phyloP scores from a whole-genome alignment of 2,888 invertebrate genomes.

The Mayetiola destructor region DNA sequence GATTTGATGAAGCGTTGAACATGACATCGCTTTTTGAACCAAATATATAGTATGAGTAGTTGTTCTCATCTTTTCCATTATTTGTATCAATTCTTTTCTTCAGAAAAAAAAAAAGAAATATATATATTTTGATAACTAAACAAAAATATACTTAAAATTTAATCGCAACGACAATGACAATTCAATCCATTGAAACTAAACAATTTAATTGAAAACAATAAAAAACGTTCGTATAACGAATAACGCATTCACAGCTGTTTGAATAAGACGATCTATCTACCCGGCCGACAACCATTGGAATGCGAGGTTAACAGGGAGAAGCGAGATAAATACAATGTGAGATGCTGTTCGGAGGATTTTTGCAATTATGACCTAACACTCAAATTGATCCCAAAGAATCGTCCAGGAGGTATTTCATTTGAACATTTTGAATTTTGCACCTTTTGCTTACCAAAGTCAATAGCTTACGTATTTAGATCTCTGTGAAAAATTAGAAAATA shows the following conservation, averaged over 20 bases:
- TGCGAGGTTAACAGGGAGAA: constrained; percentile 34
- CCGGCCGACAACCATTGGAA: constrained; percentile 33
- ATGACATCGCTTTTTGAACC: too few relatives aligned
- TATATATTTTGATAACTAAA: not conserved
- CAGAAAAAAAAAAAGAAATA: not conserved
- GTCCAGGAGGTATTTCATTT: constrained; percentile 10
- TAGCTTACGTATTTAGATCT: too few relatives aligned
- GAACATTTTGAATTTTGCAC: not conserved
- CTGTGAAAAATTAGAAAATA: too few relatives aligned
- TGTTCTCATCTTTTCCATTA: too few relatives aligned
- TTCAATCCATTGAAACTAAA: not conserved
- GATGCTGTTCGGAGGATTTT: constrained; percentile 43
- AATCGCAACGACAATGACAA: not conserved
- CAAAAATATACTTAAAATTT: not conserved
- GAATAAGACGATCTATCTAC: constrained; percentile 21
- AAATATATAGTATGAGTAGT: too few relatives aligned
- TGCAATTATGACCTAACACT: not conserved
- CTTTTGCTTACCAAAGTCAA: too few relatives aligned
- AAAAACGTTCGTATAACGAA: not conserved
- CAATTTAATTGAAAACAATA: not conserved
- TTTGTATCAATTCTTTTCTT: too few relatives aligned
- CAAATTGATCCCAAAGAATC: constrained; percentile 23
- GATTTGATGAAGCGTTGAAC: too few relatives aligned
- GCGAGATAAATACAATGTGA: constrained; percentile 32
- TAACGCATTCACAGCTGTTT: constrained; percentile 29